A percentile compares a stretch with the other conserved stretches of the same genome.
Conservation (phyloP, 2,797 vertebrate species). For the Sebastes trivittatus region DNA sequence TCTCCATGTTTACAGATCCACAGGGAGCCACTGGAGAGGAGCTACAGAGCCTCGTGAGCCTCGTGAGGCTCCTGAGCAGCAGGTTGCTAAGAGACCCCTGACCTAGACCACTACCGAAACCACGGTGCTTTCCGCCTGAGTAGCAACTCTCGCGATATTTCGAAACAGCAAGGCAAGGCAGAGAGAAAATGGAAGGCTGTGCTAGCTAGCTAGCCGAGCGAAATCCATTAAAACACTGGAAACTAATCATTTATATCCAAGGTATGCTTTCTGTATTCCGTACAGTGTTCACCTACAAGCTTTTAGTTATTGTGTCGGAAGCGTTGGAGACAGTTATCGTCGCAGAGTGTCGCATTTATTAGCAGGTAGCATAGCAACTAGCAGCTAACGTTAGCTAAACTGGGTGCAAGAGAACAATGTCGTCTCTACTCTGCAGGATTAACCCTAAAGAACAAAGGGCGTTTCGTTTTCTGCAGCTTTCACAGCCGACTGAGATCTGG, state of each 20-base stretch:
- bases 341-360: neutral
- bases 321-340: neutral
- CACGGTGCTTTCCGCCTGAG: neutral
- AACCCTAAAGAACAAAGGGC: neutral
- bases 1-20: too few relatives aligned
- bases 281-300: neutral
- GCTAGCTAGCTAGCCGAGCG: conserved; percentile 34
- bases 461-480: neutral
- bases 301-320: neutral
- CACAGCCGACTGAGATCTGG: neutral
- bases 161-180: neutral
- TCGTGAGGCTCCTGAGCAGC: too few relatives aligned
- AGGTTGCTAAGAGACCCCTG: too few relatives aligned
- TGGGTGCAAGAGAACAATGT: conserved; percentile 54
- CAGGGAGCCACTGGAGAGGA: too few relatives aligned
- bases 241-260: conserved; percentile 35
- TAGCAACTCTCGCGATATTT: conserved; percentile 59
- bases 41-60: too few relatives aligned
- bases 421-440: neutral
- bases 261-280: conserved; percentile 49
- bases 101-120: too few relatives aligned
- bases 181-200: conserved; percentile 71
- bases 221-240: conserved; percentile 34
- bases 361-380: neutral
- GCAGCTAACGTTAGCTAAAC: conserved; percentile 15